Conservation (phyloP, 2,888 invertebrate species). For the Cryptosula pallasiana region DNA sequence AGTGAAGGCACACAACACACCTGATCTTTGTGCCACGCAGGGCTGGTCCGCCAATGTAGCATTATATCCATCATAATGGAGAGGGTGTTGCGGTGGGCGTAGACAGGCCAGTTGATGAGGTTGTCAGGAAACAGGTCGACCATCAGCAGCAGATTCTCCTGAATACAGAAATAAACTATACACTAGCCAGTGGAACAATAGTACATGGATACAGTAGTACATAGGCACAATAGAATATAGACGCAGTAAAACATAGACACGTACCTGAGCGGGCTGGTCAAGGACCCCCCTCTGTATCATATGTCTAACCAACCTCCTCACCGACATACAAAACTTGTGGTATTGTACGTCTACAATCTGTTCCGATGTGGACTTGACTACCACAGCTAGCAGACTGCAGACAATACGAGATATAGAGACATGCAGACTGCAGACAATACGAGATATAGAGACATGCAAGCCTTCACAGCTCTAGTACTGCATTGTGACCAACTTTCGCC, state of each 20-base stretch:
- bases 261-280: constrained; percentile 1
- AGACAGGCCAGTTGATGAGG: constrained; percentile 65
- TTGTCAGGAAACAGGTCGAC: constrained; percentile 18
- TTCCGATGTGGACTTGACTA: constrained; percentile 14
- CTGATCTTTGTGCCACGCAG: constrained; percentile 2
- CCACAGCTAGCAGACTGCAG: constrained; percentile 5
- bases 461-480: too few species aligned
- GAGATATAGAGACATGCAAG: too few species aligned
- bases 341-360: constrained; percentile 3
- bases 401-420: too few species aligned
- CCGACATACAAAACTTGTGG: constrained; percentile 4
- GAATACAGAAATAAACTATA: neutral
- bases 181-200: too few species aligned
- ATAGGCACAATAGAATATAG: too few species aligned
- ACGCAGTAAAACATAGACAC: too few species aligned
- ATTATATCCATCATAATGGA: constrained; percentile 78
- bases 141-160: constrained; percentile 16
- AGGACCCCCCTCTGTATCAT: neutral
- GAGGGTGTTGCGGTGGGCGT: constrained; percentile 70
- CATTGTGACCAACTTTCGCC: too few species aligned
- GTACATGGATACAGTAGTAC: too few species aligned
- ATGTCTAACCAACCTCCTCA: neutral
- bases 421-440: too few species aligned
- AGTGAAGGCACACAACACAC: neutral
- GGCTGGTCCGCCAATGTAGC: constrained; percentile 56